Conservation (phyloP, 2,888 invertebrate genomes). For the Linnaemya tessellans region DNA sequence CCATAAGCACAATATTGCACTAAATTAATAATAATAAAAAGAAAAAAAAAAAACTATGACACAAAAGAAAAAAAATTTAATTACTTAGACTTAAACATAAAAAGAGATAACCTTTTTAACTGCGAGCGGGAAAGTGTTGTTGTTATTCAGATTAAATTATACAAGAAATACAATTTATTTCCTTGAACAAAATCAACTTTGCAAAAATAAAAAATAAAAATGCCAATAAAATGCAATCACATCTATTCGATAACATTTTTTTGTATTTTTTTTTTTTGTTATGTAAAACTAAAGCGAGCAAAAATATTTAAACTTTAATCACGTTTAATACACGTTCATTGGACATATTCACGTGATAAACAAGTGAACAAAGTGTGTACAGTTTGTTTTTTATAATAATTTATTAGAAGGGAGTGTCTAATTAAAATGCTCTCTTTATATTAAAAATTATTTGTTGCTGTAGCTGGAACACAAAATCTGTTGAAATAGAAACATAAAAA, state of each 20-base stretch:
- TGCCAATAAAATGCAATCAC: not conserved
- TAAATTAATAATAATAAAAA: not conserved
- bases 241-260: not conserved
- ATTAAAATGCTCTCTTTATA: not conserved
- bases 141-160: conserved; percentile 17
- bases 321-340: conserved; percentile 66
- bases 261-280: not conserved
- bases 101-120: conserved; percentile 52
- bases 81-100: not conserved
- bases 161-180: conserved; percentile 6
- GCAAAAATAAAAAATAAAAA: conserved; percentile 1
- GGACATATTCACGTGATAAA: conserved; percentile 58
- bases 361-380: conserved; percentile 53
- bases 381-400: not conserved
- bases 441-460: not conserved
- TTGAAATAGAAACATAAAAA: no score
- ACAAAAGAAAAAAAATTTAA: no score
- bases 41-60: not conserved
- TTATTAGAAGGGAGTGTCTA: conserved; percentile 18
- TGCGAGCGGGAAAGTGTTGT: not conserved
- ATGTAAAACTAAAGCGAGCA: not conserved
- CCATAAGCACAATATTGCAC: not conserved
- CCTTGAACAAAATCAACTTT: conserved; percentile 12
- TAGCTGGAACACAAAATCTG: no score
- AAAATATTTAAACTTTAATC: conserved; percentile 41